Conservation (phyloP, 1,140 invertebrate genomes). For the Caenorhabditis inopinata region DNA sequence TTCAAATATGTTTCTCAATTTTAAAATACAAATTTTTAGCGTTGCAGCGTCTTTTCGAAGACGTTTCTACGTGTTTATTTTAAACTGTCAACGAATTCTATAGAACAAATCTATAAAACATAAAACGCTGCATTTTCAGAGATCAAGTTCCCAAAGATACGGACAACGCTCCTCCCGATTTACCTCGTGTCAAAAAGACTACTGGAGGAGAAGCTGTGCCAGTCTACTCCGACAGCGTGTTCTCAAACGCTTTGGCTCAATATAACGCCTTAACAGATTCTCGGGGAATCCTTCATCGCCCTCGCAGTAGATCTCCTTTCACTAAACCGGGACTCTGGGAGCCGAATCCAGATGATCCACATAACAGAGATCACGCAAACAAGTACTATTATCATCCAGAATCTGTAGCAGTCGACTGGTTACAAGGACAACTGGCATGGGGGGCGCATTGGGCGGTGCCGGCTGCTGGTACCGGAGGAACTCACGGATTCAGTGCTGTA, state of each 20-base stretch:
- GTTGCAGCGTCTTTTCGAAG: too few relatives aligned
- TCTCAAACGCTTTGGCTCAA: conserved; percentile 24
- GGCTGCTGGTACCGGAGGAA: conserved; percentile 57
- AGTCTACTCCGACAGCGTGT: conserved; percentile 32
- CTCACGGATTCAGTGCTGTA: conserved; percentile 52
- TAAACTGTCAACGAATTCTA: too few relatives aligned
- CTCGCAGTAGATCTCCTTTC: conserved; percentile 48
- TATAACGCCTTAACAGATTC: conserved; percentile 40
- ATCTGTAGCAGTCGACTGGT: conserved; percentile 46
- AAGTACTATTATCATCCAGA: conserved; percentile 45
- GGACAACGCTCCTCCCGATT: background rate
- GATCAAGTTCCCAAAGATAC: background rate
- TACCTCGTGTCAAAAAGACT: background rate
- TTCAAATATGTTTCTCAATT: too few relatives aligned
- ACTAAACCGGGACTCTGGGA: conserved; percentile 52
- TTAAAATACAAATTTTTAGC: too few relatives aligned
- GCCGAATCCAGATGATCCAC: conserved; percentile 49
- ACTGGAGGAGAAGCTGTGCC: conserved; percentile 26
- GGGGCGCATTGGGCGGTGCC: conserved; percentile 57
- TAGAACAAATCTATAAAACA: too few relatives aligned
- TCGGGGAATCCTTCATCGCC: conserved; percentile 43
- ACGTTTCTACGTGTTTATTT: too few relatives aligned
- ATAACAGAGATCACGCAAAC: conserved; percentile 50
- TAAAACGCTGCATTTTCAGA: too few relatives aligned
- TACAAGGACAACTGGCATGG: conserved; percentile 47